Evolutionary conservation across 2,888 invertebrate species (phyloP).

Genomic region (Actias luna): DNA sequence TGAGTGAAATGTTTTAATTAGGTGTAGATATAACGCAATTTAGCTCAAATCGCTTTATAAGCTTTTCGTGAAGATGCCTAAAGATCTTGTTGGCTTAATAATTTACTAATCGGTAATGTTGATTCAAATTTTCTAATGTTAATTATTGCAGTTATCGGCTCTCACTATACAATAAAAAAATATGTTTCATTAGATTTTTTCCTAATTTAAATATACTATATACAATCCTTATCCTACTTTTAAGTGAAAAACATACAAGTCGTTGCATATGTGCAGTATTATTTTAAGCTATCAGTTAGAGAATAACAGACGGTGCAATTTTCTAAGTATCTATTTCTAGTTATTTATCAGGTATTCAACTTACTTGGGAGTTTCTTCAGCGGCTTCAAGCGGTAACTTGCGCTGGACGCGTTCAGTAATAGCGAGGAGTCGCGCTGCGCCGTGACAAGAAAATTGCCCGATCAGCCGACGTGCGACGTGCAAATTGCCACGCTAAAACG

Average conservation of each 20-base stretch:
- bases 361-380: background rate
- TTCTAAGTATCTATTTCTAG: background rate
- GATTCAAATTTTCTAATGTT: background rate
- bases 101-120: background rate
- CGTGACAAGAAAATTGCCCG: constrained; percentile 72
- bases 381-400: background rate
- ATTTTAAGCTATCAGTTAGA: background rate
- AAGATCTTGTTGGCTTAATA: background rate
- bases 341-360: background rate
- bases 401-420: constrained; percentile 33
- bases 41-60: constrained; percentile 30
- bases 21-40: constrained; percentile 30
- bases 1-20: constrained; percentile 46
- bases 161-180: too few species aligned
- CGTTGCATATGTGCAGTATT: background rate
- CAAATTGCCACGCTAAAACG: constrained; percentile 62
- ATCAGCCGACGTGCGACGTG: constrained; percentile 63
- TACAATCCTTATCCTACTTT: too few species aligned
- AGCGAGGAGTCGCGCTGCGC: constrained; percentile 45
- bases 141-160: too few species aligned
- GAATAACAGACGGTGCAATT: background rate
- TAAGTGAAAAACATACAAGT: too few species aligned
- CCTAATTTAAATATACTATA: too few species aligned
- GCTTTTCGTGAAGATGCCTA: background rate
- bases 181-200: too few species aligned